Base-by-base conservation (phyloP, 2,888 invertebrate species). In the Nudaria mundana region DNA sequence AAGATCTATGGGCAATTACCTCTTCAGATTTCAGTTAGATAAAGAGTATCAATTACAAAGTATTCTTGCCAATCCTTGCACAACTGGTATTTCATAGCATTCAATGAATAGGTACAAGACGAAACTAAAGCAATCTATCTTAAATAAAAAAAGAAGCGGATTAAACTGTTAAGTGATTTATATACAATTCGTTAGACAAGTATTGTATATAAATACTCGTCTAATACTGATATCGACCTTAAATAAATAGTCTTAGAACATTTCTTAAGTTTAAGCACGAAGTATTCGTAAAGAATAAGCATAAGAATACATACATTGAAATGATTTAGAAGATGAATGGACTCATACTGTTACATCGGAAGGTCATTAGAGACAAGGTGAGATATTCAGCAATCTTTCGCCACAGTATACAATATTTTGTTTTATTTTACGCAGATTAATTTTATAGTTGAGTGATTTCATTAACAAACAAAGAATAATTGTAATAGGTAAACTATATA, bases 121-220 rank as follows among this genome's bases (percentile, higher is more conserved):
- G 15, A 33, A 42, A 40, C 38, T 37, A 29, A 38, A 49, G 26
- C 18, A 49, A 56, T 56, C 42, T 61, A 57, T 57, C 50, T 56
- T 56, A 11, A 46, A 45, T 41, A 41, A 48, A 50, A 51, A 40
- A 42, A 53, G 35, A 44, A 40, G 47, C 37, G 55, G 48, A 62
- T 61, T 48, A 43, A 46, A 56, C 43, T 58, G 51, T 44, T 44
- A 55, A 58, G 41, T 32, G 47, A 46, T 48, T 63, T 44, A 44
- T 44, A 37, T 23, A 53, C 61, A 60, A 63, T 60, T 60, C 61
- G 64, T 60, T 60, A 60, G 57, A 46, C 46, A 40, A 28, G 44
- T 54, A 60, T 60, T 63, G 58, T 54, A 33, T 48, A 51, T 41
- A 56, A 59, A 53, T 47, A 49, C 40, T 30, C 44, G 38, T 48